phyloP scores from a whole-genome alignment of 2,113 vertebrate genomes.

The Odontophorus gujanensis region DNA sequence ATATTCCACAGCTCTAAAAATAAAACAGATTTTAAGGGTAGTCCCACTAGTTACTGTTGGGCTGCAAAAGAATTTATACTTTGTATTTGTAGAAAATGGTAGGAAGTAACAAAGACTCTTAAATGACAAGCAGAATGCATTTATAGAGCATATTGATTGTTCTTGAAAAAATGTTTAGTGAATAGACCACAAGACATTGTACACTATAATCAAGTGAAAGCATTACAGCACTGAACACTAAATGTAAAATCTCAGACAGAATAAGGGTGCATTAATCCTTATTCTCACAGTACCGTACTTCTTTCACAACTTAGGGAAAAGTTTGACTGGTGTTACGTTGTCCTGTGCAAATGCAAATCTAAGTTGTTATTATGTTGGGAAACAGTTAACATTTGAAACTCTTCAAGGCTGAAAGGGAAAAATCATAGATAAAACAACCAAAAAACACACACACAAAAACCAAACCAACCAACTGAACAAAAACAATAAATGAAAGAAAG shows the following conservation, averaged over 20 bases:
- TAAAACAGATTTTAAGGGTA: rapidly evolving
- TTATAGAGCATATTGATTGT: neutral
- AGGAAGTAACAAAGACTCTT: neutral
- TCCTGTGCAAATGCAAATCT: neutral
- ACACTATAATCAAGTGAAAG: neutral
- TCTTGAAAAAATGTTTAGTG: neutral
- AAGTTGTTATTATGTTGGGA: neutral
- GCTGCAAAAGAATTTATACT: neutral
- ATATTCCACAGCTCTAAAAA: neutral
- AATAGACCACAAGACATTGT: neutral
- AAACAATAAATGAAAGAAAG: neutral
- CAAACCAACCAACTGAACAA: neutral
- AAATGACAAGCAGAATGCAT: neutral
- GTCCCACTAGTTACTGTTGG: neutral
- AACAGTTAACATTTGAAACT: neutral
- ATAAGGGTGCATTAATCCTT: neutral
- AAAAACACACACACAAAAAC: too few relatives aligned
- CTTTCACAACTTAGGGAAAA: neutral
- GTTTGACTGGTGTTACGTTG: neutral
- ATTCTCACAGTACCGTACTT: neutral
- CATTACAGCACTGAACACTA: neutral
- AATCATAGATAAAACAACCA: neutral
- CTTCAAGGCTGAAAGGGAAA: neutral
- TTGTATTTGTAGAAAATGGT: neutral
- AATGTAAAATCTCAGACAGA: neutral